phyloP scores from a whole-genome alignment of 2,797 vertebrate species.

The Chelmon rostratus region DNA sequence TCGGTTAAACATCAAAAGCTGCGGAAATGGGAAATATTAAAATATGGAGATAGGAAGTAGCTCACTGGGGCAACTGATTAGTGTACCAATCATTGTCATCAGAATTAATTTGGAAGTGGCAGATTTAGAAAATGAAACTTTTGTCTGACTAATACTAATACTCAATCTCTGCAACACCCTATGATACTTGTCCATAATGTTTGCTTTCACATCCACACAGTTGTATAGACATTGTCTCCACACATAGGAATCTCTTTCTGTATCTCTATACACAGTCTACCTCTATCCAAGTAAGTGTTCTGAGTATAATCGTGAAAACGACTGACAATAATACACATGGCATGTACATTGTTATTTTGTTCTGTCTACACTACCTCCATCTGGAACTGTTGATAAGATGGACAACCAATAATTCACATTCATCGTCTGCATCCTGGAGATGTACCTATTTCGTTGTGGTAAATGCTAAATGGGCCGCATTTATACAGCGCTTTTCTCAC shows the following conservation, averaged over 20 bases:
- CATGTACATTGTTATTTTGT: background rate
- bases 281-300: background rate
- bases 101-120: slow-evolving; percentile 64
- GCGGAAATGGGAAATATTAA: slow-evolving; percentile 65
- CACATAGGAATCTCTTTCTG: background rate
- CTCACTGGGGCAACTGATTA: slow-evolving; percentile 75
- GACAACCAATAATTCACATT: background rate
- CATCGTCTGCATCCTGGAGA: background rate
- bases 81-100: slow-evolving; percentile 73
- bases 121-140: slow-evolving; percentile 69
- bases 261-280: background rate
- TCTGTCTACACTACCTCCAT: slow-evolving; percentile 12
- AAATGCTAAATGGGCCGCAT: no score
- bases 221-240: background rate
- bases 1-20: slow-evolving; percentile 70
- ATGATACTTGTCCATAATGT: slow-evolving; percentile 1
- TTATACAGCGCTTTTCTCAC: no score
- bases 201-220: slow-evolving; percentile 4
- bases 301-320: background rate
- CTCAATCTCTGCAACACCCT: slow-evolving; percentile 1
- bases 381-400: slow-evolving; percentile 41
- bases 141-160: slow-evolving; percentile 55
- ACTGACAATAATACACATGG: slow-evolving; percentile 6
- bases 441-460: background rate
- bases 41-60: slow-evolving; percentile 72